Base-by-base conservation (phyloP, 1,140 invertebrate genomes). In the Solen grandis region DNA sequence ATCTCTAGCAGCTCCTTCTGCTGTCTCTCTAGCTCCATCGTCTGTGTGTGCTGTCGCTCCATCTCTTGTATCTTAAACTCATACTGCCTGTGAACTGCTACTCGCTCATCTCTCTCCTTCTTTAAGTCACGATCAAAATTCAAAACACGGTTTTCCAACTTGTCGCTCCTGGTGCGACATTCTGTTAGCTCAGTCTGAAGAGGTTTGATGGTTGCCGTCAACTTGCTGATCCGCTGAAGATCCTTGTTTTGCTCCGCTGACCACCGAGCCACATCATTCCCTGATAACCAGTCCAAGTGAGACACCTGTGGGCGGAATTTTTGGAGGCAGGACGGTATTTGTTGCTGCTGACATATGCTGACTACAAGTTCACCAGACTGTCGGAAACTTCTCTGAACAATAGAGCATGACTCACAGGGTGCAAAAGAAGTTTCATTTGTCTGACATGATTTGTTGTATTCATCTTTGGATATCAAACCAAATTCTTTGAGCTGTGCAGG, bases 371-470 rank as follows among this genome's bases (percentile, higher is more conserved):
- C 87, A 1, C 89, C 89, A 31, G 87, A 75, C 70, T 86, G 84
- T 57, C 85, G 50, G 46, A 92, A 86, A 83, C 82, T 86, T 62
- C 82, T 86, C 77, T 92, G 91, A 50, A 91, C 89, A 5, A 87
- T 60, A 46, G 85, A 82, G 81, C 91, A 92, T 4, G 90, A 85
- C 55, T 91, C 90, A 85, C 91, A 92, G 22, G 91, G 90, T 1
- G 91, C 86, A 85, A 92, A 91, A 0, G 89, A 89, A 10, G 91
- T 90, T 62, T 92, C 91, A 29, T 83, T 76, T 29, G 91, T 92
- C 84, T 92, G 91, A 63, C 84, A 86, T 25, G 85, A 83, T 83
- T 91, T 91, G 63, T 87, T 88, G 70, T 84, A 89, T 27, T 83
- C 84, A 59, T 92, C 91, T 72, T 83, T 82, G 4, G 86, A 65